Evolutionary conservation across 1,140 invertebrate genomes (phyloP).

Genomic region (Solen grandis): DNA sequence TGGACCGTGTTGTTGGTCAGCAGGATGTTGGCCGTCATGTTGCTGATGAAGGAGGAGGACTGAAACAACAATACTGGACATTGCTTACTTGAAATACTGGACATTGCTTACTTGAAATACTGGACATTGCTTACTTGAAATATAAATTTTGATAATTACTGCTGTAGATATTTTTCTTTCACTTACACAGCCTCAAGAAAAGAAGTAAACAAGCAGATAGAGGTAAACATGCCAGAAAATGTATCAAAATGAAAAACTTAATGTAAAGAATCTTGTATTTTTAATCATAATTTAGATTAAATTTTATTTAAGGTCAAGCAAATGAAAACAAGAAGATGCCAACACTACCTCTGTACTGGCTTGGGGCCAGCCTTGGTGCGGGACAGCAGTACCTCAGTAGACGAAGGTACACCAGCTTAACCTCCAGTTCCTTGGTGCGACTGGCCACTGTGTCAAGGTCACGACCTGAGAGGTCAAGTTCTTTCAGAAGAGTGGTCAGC

Average conservation of each 20-base stretch:
- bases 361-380: conserved; percentile 86
- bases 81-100: too few relatives aligned
- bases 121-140: too few relatives aligned
- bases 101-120: too few relatives aligned
- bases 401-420: conserved; percentile 93
- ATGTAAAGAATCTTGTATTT: conserved; percentile 78
- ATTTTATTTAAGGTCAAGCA: background rate
- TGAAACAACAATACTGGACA: conserved; percentile 64
- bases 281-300: background rate
- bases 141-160: too few relatives aligned
- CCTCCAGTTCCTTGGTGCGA: conserved; percentile 83
- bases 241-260: too few relatives aligned
- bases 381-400: conserved; percentile 87
- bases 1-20: conserved; percentile 90
- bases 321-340: background rate
- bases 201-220: too few relatives aligned
- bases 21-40: conserved; percentile 89
- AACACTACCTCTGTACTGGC: conserved; percentile 83
- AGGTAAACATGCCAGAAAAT: too few relatives aligned
- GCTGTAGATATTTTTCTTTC: too few relatives aligned
- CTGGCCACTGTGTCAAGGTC: conserved; percentile 66
- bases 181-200: too few relatives aligned
- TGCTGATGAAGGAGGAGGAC: conserved; percentile 85
- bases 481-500: conserved; percentile 87
- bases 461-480: conserved; percentile 87